Evolutionary conservation across 2,797 vertebrate genomes (phyloP).

Genomic region (Muraenolepis orangiensis): DNA sequence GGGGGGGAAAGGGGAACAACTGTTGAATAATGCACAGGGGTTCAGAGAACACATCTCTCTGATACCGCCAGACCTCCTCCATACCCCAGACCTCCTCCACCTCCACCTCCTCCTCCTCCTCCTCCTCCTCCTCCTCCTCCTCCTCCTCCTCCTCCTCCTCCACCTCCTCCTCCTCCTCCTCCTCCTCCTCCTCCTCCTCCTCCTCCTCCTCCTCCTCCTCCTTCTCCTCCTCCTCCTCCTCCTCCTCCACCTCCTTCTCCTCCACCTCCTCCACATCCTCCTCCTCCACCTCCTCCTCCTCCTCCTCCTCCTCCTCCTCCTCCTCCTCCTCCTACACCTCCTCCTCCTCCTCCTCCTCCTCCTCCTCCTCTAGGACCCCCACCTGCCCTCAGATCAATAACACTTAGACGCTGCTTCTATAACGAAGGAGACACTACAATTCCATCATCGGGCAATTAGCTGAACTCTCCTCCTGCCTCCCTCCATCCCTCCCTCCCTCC

Average conservation of each 20-base stretch:
- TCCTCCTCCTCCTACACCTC: conserved; percentile 34
- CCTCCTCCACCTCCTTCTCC: conserved; percentile 65
- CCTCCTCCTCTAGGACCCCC: conserved; percentile 48
- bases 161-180: conserved; percentile 61
- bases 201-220: conserved; percentile 41
- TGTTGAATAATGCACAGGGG: conserved; percentile 88
- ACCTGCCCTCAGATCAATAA: conserved; percentile 84
- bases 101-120: conserved; percentile 35
- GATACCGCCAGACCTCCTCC: conserved; percentile 64
- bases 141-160: conserved; percentile 32
- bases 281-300: conserved; percentile 35
- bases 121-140: conserved; percentile 42
- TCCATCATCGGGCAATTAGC: conserved; percentile 77
- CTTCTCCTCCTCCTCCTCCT: conserved; percentile 31
- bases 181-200: conserved; percentile 36
- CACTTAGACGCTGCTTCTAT: conserved; percentile 85
- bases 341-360: conserved; percentile 43
- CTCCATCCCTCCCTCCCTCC: too few relatives aligned
- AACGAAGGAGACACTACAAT: conserved; percentile 78
- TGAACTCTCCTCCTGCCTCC: conserved; percentile 44
- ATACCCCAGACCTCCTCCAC: conserved; percentile 53
- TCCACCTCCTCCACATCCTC: too few relatives aligned
- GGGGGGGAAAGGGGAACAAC: conserved; percentile 63
- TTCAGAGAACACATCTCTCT: conserved; percentile 76
- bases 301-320: conserved; percentile 39